These are phyloP conservation scores for Ophion slaviceki DNA, from an alignment of 2,888 invertebrate species.

Conservation along the genomic window DNA sequence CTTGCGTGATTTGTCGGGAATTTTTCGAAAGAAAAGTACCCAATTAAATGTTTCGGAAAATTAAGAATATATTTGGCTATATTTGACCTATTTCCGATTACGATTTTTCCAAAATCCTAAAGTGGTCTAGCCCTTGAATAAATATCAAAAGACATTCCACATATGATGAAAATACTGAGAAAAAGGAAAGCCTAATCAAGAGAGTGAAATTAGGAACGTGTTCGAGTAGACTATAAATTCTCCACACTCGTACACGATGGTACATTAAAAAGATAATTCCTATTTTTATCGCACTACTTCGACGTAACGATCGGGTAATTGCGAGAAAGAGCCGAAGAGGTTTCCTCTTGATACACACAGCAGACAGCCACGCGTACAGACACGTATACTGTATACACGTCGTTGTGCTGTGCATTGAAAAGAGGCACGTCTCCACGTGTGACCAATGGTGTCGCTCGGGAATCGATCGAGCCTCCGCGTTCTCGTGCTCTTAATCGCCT, in stretches of 20 bases:
- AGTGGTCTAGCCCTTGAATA: too few relatives aligned
- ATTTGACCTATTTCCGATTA: too few relatives aligned
- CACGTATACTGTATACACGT: background rate
- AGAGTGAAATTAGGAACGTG: background rate
- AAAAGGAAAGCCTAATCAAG: background rate
- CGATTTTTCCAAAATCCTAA: too few relatives aligned
- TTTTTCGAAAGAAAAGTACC: too few relatives aligned
- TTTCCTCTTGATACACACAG: constrained; percentile 22
- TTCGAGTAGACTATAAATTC: background rate
- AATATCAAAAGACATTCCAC: background rate
- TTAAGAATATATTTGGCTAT: too few relatives aligned
- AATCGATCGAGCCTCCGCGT: constrained; percentile 58
- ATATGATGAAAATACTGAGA: background rate
- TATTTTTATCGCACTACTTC: constrained; percentile 36
- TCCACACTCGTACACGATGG: background rate
- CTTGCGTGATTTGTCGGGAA: too few relatives aligned
- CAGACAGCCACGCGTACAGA: background rate
- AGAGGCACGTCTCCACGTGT: constrained; percentile 53
- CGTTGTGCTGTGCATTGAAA: constrained; percentile 6
- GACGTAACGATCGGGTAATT: constrained; percentile 41
- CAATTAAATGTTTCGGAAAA: too few relatives aligned
- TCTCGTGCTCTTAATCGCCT: constrained; percentile 23
- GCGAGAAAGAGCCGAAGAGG: constrained; percentile 27
- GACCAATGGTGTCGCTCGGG: constrained; percentile 55
- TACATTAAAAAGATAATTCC: background rate